phyloP scores from a whole-genome alignment of 2,113 vertebrate genomes.

The Ranitomeya variabilis region DNA sequence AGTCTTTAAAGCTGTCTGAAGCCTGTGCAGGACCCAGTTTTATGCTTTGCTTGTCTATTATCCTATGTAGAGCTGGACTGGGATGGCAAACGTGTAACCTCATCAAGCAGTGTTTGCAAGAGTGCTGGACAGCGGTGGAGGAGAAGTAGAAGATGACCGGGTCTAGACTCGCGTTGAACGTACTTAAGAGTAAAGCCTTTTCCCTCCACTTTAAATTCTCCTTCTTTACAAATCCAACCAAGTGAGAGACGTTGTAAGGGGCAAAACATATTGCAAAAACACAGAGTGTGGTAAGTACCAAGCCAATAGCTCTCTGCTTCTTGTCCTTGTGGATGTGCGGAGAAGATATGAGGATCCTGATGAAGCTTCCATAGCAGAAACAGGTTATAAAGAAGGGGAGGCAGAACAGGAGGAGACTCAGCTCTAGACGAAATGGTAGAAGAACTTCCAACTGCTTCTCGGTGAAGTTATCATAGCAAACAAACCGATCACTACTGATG shows the following conservation, averaged over 20 bases:
- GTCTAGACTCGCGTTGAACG: slow-evolving; percentile 78
- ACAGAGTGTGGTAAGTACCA: slow-evolving; percentile 75
- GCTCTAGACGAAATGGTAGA: slow-evolving; percentile 78
- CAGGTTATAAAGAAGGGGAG: slow-evolving; percentile 73
- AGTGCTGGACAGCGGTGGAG: slow-evolving; percentile 65
- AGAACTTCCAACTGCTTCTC: slow-evolving; percentile 72
- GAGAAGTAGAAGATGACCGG: slow-evolving; percentile 74
- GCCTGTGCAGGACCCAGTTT: not conserved
- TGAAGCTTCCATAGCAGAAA: slow-evolving; percentile 65
- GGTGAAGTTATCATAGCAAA: slow-evolving; percentile 78
- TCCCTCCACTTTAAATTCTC: slow-evolving; percentile 70
- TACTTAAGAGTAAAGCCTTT: slow-evolving; percentile 71
- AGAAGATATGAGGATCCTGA: slow-evolving; percentile 54
- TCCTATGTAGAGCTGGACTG: not conserved
- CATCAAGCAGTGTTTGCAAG: slow-evolving; percentile 45
- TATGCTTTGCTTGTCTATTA: not conserved
- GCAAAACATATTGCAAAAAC: slow-evolving; percentile 82
- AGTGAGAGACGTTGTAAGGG: slow-evolving; percentile 76
- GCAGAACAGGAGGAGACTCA: slow-evolving; percentile 79
- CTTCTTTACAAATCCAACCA: slow-evolving; percentile 70
- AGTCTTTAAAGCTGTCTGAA: slow-evolving; percentile 20
- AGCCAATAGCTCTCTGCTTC: slow-evolving; percentile 73
- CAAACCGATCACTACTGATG: not conserved
- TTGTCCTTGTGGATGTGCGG: slow-evolving; percentile 64
- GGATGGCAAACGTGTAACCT: slow-evolving; percentile 29